These are phyloP conservation scores for Micromys minutus DNA, from an alignment of 2,113 vertebrate species.

Conservation along the genomic window DNA sequence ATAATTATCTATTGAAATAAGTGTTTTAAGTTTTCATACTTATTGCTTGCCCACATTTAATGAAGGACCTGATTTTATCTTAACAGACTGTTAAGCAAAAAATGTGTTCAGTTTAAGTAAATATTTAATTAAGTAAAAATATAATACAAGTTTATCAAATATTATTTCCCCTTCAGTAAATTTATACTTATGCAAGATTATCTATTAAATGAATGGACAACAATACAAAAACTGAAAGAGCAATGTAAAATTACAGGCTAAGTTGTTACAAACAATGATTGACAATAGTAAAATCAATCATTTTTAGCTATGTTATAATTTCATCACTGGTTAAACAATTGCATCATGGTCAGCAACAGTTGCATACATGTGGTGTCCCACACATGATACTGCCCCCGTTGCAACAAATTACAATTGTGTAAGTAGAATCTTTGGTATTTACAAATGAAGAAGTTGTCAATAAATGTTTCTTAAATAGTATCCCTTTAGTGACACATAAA, in stretches of 20 bases:
- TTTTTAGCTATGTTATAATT: background rate
- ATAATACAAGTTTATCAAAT: background rate
- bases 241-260: background rate
- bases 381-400: background rate
- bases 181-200: background rate
- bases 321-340: background rate
- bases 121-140: too few relatives aligned
- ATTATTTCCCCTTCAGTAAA: background rate
- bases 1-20: background rate
- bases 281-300: background rate
- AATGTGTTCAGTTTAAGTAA: background rate
- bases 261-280: background rate
- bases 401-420: background rate
- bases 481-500: background rate
- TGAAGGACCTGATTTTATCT: background rate
- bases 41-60: background rate
- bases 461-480: background rate
- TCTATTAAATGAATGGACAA: background rate
- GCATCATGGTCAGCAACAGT: background rate
- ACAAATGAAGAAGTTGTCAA: background rate
- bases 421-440: background rate
- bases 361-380: background rate
- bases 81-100: background rate
- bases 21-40: background rate
- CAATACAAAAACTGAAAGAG: background rate